Evolutionary conservation across 1,140 invertebrate species (phyloP).

Genomic region (Trissolcus basalis): DNA sequence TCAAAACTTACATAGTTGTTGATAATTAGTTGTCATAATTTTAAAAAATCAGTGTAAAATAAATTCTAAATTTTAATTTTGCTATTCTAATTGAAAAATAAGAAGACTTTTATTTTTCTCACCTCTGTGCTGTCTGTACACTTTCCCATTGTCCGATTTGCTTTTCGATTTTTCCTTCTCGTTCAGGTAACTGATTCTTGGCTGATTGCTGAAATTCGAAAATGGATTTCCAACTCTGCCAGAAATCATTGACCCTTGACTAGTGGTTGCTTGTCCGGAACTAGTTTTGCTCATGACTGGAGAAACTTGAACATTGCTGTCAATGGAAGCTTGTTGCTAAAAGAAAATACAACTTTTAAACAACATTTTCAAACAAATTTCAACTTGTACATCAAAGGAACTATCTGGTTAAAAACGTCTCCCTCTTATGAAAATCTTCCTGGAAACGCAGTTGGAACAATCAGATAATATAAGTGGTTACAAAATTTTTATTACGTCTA

Average conservation of each 20-base stretch:
- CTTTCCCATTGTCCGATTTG: constrained; percentile 70
- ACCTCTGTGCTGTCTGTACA: constrained; percentile 77
- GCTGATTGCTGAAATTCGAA: constrained; percentile 72
- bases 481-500: no score
- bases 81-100: neutral
- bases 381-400: neutral
- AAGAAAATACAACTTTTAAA: constrained; percentile 21
- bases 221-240: constrained; percentile 69
- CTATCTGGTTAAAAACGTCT: no score
- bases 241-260: constrained; percentile 71
- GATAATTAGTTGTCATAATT: no score
- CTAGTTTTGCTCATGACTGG: constrained; percentile 73
- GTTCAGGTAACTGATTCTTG: constrained; percentile 78
- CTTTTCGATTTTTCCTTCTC: constrained; percentile 76
- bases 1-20: no score
- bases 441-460: constrained; percentile 19
- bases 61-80: no score
- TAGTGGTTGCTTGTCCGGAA: constrained; percentile 72
- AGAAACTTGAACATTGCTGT: constrained; percentile 68
- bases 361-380: neutral
- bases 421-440: neutral
- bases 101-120: constrained; percentile 35
- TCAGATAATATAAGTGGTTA: constrained; percentile 10
- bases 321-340: constrained; percentile 71
- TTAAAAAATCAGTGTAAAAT: no score